Evolutionary conservation across 2,888 invertebrate genomes (phyloP).

Genomic region (Dolichomitus sp.): DNA sequence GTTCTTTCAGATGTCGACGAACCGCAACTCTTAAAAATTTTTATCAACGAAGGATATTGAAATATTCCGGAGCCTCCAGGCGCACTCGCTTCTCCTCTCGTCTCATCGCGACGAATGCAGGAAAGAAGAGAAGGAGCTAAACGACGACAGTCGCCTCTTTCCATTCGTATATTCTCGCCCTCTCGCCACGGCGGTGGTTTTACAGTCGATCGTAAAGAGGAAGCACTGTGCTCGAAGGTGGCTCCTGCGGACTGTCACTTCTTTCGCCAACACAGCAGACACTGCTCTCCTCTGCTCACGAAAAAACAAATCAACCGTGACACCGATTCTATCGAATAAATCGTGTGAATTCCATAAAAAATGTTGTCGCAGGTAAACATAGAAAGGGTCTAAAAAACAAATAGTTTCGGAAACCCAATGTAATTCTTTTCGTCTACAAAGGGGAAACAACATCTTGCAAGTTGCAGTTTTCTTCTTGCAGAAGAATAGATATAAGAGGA

Average conservation of each 20-base stretch:
- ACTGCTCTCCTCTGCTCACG: conserved; percentile 5
- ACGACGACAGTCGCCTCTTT: conserved; percentile 32
- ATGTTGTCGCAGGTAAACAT: not conserved
- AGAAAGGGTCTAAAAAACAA: not conserved
- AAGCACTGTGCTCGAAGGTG: conserved; percentile 34
- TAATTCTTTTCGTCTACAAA: conserved; percentile 6
- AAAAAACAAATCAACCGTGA: conserved; percentile 35
- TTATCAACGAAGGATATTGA: conserved; percentile 68
- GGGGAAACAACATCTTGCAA: not conserved
- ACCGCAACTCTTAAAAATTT: conserved; percentile 65
- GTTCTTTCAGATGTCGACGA: conserved; percentile 51
- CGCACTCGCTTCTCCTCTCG: conserved; percentile 25
- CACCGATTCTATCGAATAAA: conserved; percentile 46
- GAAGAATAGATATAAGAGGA: not conserved
- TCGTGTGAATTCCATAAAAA: not conserved
- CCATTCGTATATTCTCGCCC: conserved; percentile 30
- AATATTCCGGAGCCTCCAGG: conserved; percentile 60
- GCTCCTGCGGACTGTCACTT: conserved; percentile 12
- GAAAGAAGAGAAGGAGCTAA: not conserved
- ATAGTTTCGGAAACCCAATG: not conserved
- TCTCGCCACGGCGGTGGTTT: conserved; percentile 56
- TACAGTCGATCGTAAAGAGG: conserved; percentile 66
- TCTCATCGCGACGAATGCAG: conserved; percentile 5
- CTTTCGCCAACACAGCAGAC: conserved; percentile 26
- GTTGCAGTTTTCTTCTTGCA: not conserved